Evolutionary conservation across 2,888 invertebrate genomes (phyloP).

Genomic region (Leucophenga montana): DNA sequence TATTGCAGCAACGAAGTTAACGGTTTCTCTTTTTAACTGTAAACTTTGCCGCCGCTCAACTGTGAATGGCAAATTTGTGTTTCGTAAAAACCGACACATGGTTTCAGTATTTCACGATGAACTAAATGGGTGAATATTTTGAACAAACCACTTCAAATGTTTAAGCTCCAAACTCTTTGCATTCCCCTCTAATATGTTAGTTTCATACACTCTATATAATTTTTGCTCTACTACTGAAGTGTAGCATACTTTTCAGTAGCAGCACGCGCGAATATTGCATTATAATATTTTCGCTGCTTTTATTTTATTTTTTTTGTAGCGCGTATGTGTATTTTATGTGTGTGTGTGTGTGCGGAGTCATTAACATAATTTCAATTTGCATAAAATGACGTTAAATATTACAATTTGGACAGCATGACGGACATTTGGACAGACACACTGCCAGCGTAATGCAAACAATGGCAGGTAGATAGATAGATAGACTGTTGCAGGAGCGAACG

Average conservation of each 20-base stretch:
- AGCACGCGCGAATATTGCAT: slow-evolving; percentile 40
- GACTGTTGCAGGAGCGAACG: not conserved
- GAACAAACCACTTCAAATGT: no score
- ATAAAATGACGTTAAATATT: slow-evolving; percentile 64
- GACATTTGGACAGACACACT: slow-evolving; percentile 6
- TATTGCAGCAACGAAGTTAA: no score
- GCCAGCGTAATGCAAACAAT: not conserved
- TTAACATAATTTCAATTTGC: slow-evolving; percentile 66
- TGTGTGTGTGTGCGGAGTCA: slow-evolving; percentile 38
- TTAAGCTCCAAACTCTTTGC: not conserved
- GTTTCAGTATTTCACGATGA: no score
- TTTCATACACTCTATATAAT: not conserved
- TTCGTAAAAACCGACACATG: no score
- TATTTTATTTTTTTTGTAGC: not conserved
- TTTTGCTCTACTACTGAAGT: slow-evolving; percentile 30
- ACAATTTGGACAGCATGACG: slow-evolving; percentile 50
- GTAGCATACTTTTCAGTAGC: slow-evolving; percentile 39
- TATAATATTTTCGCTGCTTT: slow-evolving; percentile 36
- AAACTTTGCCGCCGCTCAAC: no score
- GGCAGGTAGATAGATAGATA: not conserved
- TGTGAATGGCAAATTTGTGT: no score
- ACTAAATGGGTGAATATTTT: no score
- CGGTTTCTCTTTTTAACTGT: no score
- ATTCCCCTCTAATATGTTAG: not conserved
- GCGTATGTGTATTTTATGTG: not conserved